A percentile compares a stretch with the other conserved stretches of the same genome.
phyloP scores from a whole-genome alignment of 2,797 vertebrate genomes.

The Mormyrus hasselquistii region DNA sequence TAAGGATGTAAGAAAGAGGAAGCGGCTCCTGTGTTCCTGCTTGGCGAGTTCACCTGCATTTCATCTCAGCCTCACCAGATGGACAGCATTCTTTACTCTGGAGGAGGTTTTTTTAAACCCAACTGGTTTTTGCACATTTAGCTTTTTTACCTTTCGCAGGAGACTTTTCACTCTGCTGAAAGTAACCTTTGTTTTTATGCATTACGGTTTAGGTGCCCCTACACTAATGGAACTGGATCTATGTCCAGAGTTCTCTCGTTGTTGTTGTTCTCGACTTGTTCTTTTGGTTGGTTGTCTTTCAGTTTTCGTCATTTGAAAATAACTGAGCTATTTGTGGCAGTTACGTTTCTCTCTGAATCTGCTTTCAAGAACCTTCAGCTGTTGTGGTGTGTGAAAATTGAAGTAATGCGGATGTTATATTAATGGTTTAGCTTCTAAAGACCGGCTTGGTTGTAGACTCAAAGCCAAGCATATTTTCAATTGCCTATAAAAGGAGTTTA shows the following conservation, averaged over 20 bases:
- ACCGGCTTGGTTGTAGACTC: background rate
- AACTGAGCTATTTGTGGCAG: background rate
- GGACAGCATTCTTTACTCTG: background rate
- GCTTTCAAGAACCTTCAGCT: background rate
- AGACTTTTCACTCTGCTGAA: background rate
- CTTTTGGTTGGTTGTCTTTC: background rate
- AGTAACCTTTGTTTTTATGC: background rate
- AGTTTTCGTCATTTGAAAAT: background rate
- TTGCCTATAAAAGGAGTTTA: background rate
- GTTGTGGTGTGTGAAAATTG: background rate
- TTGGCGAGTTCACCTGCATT: constrained; percentile 8
- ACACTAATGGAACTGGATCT: background rate
- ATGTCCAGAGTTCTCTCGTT: background rate
- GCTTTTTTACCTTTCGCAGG: background rate
- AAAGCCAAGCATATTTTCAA: background rate
- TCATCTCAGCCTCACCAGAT: background rate
- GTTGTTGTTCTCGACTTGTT: background rate
- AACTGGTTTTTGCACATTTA: background rate
- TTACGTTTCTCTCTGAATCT: background rate
- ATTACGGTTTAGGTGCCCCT: background rate
- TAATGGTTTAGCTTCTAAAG: background rate
- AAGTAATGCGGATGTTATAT: background rate
- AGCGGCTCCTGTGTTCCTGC: background rate
- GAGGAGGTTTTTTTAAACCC: background rate
- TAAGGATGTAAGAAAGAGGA: background rate